Base-by-base conservation (phyloP, 1,140 invertebrate genomes). In the Saxidomus purpurata region DNA sequence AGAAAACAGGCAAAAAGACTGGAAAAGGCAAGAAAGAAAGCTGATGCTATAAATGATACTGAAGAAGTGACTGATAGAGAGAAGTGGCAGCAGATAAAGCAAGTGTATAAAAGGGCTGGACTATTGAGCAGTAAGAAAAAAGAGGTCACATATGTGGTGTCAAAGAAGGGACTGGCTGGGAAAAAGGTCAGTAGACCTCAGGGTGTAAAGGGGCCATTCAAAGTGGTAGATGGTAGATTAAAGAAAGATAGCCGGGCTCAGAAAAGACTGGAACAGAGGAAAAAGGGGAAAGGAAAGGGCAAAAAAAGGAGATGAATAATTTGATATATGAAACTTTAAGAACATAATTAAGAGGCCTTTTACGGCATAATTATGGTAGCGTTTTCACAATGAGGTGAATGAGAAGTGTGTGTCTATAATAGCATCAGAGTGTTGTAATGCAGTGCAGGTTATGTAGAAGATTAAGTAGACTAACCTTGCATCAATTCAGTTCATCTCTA, bases 21-120 rank as follows among this genome's bases (percentile, higher is more conserved):
- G 94, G 98, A 99, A 92, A 98, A 98, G 93, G 99, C 98, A 0
- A 98, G 99, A 95, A 99, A 99, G 96, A 99, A 98, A 95, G 97
- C 98, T 0, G 99, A 99, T 95, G 96, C 97, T 25, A 96, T 99
- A 17, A 97, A 99, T 95, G 98, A 99, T 61, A 98, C 98, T 94
- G 96, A 97, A 1, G 99, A 99, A 91, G 97, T 99, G 89, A 97
- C 97, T 36, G 98, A 99, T 82, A 97, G 97, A 89, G 99, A 99
- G 95, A 99, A 99, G 94, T 97, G 98, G 13, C 97, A 98, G 95
- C 98, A 99, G 96, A 97, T 99, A 8, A 98, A 97, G 96, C 97
- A 98, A 97, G 96, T 99, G 67, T 99, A 99, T 95, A 99, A 98
- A 94, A 99, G 99, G 95, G 98, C 98, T 0, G 97, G 97, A 90